A percentile compares a stretch with the other conserved stretches of the same genome.
Evolutionary conservation across 2,888 invertebrate genomes (phyloP).

Genomic region (Drosophila ezoana): DNA sequence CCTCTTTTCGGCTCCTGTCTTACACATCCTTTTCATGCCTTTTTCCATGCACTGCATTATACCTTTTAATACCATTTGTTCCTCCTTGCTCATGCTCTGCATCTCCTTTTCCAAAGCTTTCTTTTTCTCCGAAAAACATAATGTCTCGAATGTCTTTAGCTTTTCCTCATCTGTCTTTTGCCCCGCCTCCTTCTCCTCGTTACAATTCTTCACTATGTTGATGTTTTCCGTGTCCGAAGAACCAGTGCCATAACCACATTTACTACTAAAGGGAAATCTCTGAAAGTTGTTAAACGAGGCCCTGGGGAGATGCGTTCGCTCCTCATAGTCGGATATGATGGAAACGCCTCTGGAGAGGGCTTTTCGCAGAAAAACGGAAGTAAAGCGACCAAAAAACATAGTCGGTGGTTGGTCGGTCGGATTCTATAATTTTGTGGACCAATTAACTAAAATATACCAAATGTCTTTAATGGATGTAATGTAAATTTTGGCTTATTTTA

Average conservation of each 20-base stretch:
- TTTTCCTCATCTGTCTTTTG: background rate
- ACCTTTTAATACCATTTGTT: background rate
- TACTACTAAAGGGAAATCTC: background rate
- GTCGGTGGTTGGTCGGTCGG: too few relatives aligned
- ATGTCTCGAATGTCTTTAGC: background rate
- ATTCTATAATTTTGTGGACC: background rate
- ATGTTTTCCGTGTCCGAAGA: background rate
- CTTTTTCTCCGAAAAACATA: background rate
- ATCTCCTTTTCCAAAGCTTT: background rate
- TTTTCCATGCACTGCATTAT: constrained; percentile 1
- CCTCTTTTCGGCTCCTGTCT: background rate
- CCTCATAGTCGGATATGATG: background rate
- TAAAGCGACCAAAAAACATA: background rate
- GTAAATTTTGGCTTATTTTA: background rate
- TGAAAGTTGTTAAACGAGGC: background rate
- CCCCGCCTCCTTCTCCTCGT: background rate
- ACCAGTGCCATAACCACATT: background rate
- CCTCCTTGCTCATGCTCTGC: background rate
- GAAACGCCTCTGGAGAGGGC: background rate
- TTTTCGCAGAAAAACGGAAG: background rate
- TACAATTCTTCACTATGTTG: background rate
- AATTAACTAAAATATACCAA: background rate
- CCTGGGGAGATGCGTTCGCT: background rate
- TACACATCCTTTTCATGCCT: background rate
- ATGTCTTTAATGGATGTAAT: background rate